phyloP scores from a whole-genome alignment of 1,140 invertebrate species.

The Sweltsa coloradensis region DNA sequence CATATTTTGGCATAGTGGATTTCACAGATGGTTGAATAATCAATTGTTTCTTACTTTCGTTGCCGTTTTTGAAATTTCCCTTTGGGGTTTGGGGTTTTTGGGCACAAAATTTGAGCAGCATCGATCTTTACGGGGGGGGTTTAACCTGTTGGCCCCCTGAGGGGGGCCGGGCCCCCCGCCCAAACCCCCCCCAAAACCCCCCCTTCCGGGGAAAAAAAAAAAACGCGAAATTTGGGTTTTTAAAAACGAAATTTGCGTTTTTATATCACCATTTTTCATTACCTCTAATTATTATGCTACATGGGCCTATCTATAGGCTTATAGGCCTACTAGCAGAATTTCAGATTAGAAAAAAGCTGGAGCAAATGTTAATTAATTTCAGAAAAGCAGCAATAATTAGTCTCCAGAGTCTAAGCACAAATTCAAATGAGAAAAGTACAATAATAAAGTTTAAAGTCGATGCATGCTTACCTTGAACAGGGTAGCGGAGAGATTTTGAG shows the following conservation, averaged over 20 bases:
- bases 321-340: too few relatives aligned
- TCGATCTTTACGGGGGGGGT: slow-evolving; percentile 91
- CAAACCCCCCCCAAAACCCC: too few relatives aligned
- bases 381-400: not conserved
- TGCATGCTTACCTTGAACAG: slow-evolving; percentile 23
- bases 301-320: too few relatives aligned
- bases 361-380: too few relatives aligned
- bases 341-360: too few relatives aligned
- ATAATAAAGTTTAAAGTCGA: not conserved
- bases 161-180: too few relatives aligned
- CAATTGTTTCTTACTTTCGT: slow-evolving; percentile 59
- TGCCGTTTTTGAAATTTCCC: slow-evolving; percentile 95
- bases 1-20: too few relatives aligned
- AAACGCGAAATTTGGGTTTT: too few relatives aligned
- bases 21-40: slow-evolving; percentile 3
- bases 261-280: too few relatives aligned
- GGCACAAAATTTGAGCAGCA: slow-evolving; percentile 90
- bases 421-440: not conserved
- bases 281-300: too few relatives aligned
- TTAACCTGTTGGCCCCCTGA: slow-evolving; percentile 80
- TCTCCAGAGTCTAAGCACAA: not conserved
- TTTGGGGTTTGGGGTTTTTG: slow-evolving; percentile 88
- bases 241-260: too few relatives aligned
- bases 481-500: slow-evolving; percentile 27
- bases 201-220: too few relatives aligned